phyloP scores from a whole-genome alignment of 2,888 invertebrate genomes.

The Polydrusus cervinus region DNA sequence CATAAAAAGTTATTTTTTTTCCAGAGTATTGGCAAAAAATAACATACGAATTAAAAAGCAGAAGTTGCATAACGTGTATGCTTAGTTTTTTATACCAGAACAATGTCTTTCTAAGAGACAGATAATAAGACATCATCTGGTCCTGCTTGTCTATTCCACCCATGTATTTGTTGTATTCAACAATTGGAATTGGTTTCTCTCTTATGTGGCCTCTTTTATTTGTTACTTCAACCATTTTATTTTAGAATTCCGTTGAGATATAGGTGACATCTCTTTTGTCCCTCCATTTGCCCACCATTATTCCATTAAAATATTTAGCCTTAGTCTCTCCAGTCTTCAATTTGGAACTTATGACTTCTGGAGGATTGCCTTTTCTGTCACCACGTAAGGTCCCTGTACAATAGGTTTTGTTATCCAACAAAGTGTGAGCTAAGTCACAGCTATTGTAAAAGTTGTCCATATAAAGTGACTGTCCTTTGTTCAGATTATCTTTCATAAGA shows the following conservation, averaged over 20 bases:
- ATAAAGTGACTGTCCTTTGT: slow-evolving; percentile 55
- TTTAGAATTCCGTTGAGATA: slow-evolving; percentile 14
- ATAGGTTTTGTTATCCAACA: slow-evolving; percentile 58
- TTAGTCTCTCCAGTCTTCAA: slow-evolving; percentile 57
- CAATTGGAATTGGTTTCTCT: too few relatives aligned
- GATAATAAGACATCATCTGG: slow-evolving; percentile 60
- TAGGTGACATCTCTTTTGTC: slow-evolving; percentile 58
- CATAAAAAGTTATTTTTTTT: background rate
- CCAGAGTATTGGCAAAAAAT: slow-evolving; percentile 32
- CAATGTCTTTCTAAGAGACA: slow-evolving; percentile 56
- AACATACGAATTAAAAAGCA: slow-evolving; percentile 44
- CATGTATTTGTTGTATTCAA: too few relatives aligned
- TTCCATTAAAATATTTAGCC: slow-evolving; percentile 55
- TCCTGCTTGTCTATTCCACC: slow-evolving; percentile 58
- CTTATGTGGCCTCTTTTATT: slow-evolving; percentile 51
- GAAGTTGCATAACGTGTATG: slow-evolving; percentile 47
- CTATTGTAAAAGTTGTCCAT: slow-evolving; percentile 60
- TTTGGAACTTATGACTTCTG: slow-evolving; percentile 53
- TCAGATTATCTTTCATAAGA: slow-evolving; percentile 51
- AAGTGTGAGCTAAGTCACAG: slow-evolving; percentile 44
- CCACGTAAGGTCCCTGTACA: slow-evolving; percentile 65
- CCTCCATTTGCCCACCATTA: slow-evolving; percentile 62
- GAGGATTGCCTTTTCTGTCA: slow-evolving; percentile 56
- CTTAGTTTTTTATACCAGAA: slow-evolving; percentile 60
- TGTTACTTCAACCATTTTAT: slow-evolving; percentile 42